Percentiles rank a stretch among this genome's conserved stretches.
Evolutionary conservation across 2,797 vertebrate genomes (phyloP).

Genomic region (Tenualosa thibaudeaui): DNA sequence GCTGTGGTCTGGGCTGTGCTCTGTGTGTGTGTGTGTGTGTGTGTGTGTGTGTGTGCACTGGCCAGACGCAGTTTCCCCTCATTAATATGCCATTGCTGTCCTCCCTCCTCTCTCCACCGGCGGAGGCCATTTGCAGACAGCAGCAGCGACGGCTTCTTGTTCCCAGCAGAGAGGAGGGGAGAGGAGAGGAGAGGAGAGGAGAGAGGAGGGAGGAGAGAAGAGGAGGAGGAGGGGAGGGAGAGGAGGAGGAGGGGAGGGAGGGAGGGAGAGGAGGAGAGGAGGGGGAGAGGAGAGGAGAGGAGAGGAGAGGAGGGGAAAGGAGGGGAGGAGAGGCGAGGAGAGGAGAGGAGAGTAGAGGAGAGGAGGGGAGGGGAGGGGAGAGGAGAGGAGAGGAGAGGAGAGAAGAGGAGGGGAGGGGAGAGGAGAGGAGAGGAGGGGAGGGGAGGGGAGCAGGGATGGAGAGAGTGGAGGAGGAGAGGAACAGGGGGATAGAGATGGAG

Average conservation of each 20-base stretch:
- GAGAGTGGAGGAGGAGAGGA: not conserved
- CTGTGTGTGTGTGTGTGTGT: not conserved
- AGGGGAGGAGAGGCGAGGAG: too few relatives aligned
- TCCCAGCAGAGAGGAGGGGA: conserved; percentile 64
- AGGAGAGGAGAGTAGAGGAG: not conserved
- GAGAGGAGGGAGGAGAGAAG: not conserved
- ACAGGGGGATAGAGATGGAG: conserved; percentile 19
- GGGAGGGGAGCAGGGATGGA: too few relatives aligned
- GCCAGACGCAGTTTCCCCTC: conserved; percentile 53
- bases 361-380: conserved; percentile 17
- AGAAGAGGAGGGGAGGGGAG: too few relatives aligned
- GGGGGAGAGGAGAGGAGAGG: not conserved
- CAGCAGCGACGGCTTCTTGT: conserved; percentile 63
- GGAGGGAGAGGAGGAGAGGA: not conserved
- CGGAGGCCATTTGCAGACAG: conserved; percentile 66
- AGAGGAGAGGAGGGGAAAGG: conserved; percentile 37
- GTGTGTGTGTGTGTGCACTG: conserved; percentile 30
- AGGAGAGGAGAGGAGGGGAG: not conserved
- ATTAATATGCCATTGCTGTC: conserved; percentile 69
- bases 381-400: not conserved
- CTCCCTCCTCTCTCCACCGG: conserved; percentile 53
- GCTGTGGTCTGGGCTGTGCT: not conserved
- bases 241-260: not conserved
- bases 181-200: not conserved
- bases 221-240: not conserved